Conservation (phyloP, 2,797 vertebrate species). For the Chelmon rostratus region DNA sequence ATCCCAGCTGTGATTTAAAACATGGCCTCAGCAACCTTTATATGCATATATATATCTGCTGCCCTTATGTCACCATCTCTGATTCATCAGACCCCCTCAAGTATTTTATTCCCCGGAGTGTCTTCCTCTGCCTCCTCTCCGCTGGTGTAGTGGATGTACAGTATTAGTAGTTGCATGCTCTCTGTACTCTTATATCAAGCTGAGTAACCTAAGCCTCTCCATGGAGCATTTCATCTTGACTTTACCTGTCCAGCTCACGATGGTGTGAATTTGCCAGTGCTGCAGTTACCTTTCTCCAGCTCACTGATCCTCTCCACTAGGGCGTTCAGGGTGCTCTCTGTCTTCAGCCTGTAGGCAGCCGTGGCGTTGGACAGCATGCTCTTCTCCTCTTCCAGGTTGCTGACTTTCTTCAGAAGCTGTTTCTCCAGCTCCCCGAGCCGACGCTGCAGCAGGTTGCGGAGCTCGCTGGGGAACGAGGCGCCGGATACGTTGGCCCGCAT, state of each 20-base stretch:
- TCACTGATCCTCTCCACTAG: constrained; percentile 95
- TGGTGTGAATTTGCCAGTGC: background rate
- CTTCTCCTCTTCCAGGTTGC: constrained; percentile 94
- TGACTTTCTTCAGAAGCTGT: constrained; percentile 95
- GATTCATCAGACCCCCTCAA: constrained; percentile 32
- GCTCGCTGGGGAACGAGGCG: constrained; percentile 89
- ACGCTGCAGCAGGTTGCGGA: constrained; percentile 93
- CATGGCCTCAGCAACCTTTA: constrained; percentile 12
- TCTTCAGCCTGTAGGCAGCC: constrained; percentile 92
- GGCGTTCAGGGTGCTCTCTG: constrained; percentile 91
- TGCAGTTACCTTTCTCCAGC: constrained; percentile 91
- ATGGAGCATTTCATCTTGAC: constrained; percentile 5
- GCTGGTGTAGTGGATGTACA: constrained; percentile 24
- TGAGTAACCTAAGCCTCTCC: background rate
- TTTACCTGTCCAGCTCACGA: background rate
- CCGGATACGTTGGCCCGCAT: constrained; percentile 91
- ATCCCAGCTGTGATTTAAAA: background rate
- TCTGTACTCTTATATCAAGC: background rate
- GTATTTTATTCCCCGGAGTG: constrained; percentile 18
- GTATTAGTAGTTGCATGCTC: background rate
- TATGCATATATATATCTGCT: background rate
- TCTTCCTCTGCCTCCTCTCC: constrained; percentile 25
- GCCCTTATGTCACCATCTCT: constrained; percentile 6
- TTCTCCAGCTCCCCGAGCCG: constrained; percentile 93
- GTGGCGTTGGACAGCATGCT: constrained; percentile 95